Base-by-base conservation (phyloP, 2,113 vertebrate species). In the Varanus salvator region DNA sequence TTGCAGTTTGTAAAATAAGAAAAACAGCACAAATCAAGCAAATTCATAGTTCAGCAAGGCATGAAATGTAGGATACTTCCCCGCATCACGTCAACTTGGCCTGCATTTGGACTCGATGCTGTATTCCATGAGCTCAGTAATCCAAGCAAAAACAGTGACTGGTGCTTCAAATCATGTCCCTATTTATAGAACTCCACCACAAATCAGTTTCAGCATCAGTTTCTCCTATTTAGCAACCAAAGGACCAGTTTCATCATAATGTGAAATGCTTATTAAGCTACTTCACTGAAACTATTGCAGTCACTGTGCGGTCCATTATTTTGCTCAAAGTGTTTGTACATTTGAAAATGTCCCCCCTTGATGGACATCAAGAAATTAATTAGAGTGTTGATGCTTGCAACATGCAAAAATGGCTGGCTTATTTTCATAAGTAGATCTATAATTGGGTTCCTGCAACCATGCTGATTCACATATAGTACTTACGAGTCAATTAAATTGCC, bases 401-500 rank as follows among this genome's bases (percentile, higher is more conserved):
- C 64, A 91, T 92, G 87, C 90, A 94, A 90, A 82, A 94, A 91
- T 54, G 76, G 94, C 86, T 91, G 89, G 90, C 91, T 72, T 90
- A 29, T 91, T 93, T 96, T 92, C 90, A 93, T 95, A 94, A 91
- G 84, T 38, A 86, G 94, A 85, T 78, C 87, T 90, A 34, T 89
- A 95, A 94, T 95, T 93, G 89, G 85, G 87, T 86, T 94, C 92
- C 50, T 71, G 89, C 87, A 92, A 90, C 83, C 94, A 87, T 84
- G 0, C 87, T 95, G 92, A 92, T 96, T 95, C 89, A n/a, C 95
- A 81, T 85, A 94, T 95, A 88, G 90, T 90, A 93, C 91, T 96
- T 96, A 93, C 34, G 90, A 95, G 77, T 91, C 93, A 93, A 92
- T 95, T 95, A 93, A 95, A 96, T 88, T 83, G 90, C 89, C 87